These are phyloP conservation scores for Pardosa pseudoannulata DNA, from an alignment of 2,888 invertebrate species.

Conservation along the genomic window DNA sequence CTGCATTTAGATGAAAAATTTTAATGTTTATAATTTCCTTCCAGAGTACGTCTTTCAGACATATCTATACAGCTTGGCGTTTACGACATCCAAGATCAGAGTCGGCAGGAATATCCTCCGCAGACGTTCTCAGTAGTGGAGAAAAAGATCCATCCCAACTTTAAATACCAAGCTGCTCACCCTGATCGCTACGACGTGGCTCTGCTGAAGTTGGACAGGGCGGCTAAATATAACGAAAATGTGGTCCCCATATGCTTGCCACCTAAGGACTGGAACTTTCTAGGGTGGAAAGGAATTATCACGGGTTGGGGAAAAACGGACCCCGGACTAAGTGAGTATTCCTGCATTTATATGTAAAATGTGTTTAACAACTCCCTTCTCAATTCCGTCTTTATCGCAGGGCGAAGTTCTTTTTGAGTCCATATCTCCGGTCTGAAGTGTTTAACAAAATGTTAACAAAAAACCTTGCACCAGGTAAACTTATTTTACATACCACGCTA, in stretches of 20 bases:
- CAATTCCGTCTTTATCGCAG: no score
- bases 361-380: no score
- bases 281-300: constrained; percentile 82
- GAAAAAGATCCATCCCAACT: constrained; percentile 87
- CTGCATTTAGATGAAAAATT: no score
- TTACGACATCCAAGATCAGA: constrained; percentile 86
- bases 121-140: constrained; percentile 84
- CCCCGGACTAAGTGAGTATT: constrained; percentile 78
- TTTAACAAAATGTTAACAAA: no score
- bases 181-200: constrained; percentile 88
- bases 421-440: no score
- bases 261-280: constrained; percentile 77
- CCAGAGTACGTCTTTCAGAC: constrained; percentile 84
- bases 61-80: constrained; percentile 88
- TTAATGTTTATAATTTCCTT: no score
- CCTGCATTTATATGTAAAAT: no score
- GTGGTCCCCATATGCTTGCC: constrained; percentile 89
- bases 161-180: constrained; percentile 88
- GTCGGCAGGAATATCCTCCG: constrained; percentile 82
- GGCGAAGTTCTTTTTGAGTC: no score
- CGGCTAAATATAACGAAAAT: constrained; percentile 83
- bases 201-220: constrained; percentile 84
- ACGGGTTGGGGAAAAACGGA: constrained; percentile 92
- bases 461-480: no score
- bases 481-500: no score